Base-by-base conservation (phyloP, 2,113 vertebrate genomes). In the Silurus glanis region DNA sequence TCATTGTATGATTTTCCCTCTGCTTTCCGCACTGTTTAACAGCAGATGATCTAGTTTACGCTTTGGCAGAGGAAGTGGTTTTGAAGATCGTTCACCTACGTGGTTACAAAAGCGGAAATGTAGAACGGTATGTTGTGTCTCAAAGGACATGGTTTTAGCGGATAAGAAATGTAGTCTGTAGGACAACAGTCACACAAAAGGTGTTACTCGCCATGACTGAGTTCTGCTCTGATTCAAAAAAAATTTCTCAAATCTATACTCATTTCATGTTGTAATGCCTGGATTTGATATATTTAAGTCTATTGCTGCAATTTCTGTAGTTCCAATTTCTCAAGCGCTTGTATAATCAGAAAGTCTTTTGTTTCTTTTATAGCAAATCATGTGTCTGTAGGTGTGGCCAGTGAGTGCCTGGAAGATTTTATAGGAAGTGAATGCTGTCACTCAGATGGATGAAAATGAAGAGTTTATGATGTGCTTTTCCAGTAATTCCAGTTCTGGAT, bases 91-190 rank as follows among this genome's bases (percentile, higher is more conserved):
- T 19, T 83, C 71, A 87, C 86, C 86, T 83, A 83, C 61, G 86
- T 75, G 86, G 86, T 76, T 83, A 76, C 53, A 87, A 82, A 81
- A 87, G 61, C 37, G 78, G 80, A 87, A 76, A 75, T 83, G 85
- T 45, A 25, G 5, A 37, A 61, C 67, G 83, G 69, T 67, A 28
- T 76, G 69, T 67, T 78, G n/a, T 59, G 59, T 87, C 61, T 87
- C 16, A 47, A n/a, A 64, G 49, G 19, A 78, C 58, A 56, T 55
- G 56, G 53, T 72, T 78, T 76, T 66, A 83, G 85, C 21, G 51
- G 59, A 58, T 64, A 83, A 80, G 49, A 59, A 59, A 66, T 49
- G 17, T 23, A 61, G 28, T 66, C 9, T 66, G 4, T 47, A 59
- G 12, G 19, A 71, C 56, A 64, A 61, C 49, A 64, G 13, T 25